Evolutionary conservation across 2,113 vertebrate genomes (phyloP), one percentile per base, ranked within the genome.

Genomic region (Machaerirhynchus nigripectus): DNA sequence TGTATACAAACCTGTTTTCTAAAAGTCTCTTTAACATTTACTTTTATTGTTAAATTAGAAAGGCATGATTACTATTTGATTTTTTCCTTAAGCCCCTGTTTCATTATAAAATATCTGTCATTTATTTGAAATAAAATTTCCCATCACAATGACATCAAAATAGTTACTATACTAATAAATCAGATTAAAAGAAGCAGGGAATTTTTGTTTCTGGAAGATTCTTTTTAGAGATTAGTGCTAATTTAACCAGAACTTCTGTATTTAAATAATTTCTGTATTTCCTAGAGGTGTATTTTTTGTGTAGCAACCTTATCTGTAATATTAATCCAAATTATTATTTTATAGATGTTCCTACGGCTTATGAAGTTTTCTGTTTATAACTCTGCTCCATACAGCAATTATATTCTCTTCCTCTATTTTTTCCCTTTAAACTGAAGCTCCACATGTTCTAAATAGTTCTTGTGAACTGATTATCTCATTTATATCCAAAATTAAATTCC

Each of bases 281-380:
- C 11, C 57, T 88, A 61, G 49, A 87, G 30, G 56, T 84, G 50
- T 63, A 76, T 64, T 85, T 19, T 52, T 93, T 79, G 10, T 44
- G 0, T 55, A 82, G 44, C 59, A 94, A 87, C 52, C 70, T 63
- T 87, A n/a, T 60, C 50, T 70, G 24, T 74, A 76, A 84, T 22
- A 88, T 84, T 55, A 37, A 93, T 82, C n/a, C 22, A 79, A 89
- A 94, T 87, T 90, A 94, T 82, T 89, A 57, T 71, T 95, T 94
- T 93, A 33, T 65, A 39, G 52, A 39, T 75, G 19, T 77, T 87
- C 44, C 33, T 82, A 27, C 40, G 77, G 10, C 49, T 90, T 79
- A 24, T 83, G 68, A 89, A 91, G 4, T 60, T 74, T 69, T 94
- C 35, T 87, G 19, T 83, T 89, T 81, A 75, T 57, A 88, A 85